Evolutionary conservation across 2,797 vertebrate species (phyloP).

Genomic region (Threskiornis aethiopicus): DNA sequence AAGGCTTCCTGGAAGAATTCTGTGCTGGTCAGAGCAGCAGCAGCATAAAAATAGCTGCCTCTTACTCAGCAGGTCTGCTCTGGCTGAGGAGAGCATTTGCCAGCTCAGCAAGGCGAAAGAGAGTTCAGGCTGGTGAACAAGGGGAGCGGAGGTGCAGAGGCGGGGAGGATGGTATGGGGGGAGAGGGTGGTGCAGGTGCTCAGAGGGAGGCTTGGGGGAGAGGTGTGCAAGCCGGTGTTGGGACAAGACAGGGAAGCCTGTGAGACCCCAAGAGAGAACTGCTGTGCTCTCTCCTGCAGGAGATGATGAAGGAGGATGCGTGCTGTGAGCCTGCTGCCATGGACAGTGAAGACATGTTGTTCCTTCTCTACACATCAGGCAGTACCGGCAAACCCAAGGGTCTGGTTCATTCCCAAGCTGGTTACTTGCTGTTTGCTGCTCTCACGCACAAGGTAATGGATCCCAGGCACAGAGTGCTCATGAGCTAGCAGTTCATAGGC

Average conservation of each 20-base stretch:
- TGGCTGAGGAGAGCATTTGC: neutral
- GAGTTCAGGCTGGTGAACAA: neutral
- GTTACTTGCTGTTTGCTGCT: conserved; percentile 70
- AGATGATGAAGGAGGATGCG: conserved; percentile 61
- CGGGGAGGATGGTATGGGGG: neutral
- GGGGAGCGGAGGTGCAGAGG: neutral
- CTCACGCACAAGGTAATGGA: conserved; percentile 62
- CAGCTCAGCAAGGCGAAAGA: neutral
- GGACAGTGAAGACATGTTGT: conserved; percentile 77
- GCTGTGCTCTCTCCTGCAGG: conserved; percentile 29
- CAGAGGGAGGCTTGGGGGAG: neutral
- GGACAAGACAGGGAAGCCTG: neutral
- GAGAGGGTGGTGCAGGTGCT: neutral
- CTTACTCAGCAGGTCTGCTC: conserved; percentile 3
- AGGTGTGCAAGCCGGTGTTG: neutral
- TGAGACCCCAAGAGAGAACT: neutral
- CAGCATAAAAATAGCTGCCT: neutral
- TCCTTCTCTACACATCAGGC: conserved; percentile 73
- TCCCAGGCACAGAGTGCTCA: neutral
- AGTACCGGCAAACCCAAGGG: conserved; percentile 75
- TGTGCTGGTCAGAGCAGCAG: neutral
- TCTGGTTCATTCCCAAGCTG: conserved; percentile 71
- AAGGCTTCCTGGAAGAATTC: neutral
- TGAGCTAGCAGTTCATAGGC: neutral
- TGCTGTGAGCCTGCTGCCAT: conserved; percentile 84